phyloP scores from a whole-genome alignment of 1,140 invertebrate species.

The Campodea augens region DNA sequence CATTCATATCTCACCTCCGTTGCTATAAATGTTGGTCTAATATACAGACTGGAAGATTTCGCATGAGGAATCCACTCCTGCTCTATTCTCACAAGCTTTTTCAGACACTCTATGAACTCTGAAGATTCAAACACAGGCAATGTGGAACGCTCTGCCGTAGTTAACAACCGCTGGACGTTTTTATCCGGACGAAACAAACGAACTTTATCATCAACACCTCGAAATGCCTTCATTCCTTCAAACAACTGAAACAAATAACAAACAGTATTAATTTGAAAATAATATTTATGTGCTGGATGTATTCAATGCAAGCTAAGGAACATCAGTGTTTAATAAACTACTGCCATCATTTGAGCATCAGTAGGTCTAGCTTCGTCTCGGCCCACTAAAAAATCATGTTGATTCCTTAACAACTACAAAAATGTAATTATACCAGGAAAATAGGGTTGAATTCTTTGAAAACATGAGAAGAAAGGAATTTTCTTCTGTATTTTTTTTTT shows the following conservation, averaged over 20 bases:
- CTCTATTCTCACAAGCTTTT: constrained; percentile 74
- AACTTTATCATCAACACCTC: constrained; percentile 82
- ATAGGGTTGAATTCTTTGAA: too few relatives aligned
- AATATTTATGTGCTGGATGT: too few relatives aligned
- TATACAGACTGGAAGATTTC: constrained; percentile 73
- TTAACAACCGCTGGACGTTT: constrained; percentile 86
- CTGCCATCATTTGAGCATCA: too few relatives aligned
- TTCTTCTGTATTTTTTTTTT: too few relatives aligned
- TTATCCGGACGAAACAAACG: constrained; percentile 84
- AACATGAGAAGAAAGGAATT: too few relatives aligned
- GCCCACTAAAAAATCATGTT: too few relatives aligned
- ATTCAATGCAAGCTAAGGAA: too few relatives aligned
- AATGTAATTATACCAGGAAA: too few relatives aligned
- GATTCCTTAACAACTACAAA: too few relatives aligned
- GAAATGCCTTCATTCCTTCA: constrained; percentile 96
- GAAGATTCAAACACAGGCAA: constrained; percentile 75
- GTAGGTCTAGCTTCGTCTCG: too few relatives aligned
- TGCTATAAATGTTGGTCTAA: constrained; percentile 89
- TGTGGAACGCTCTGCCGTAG: constrained; percentile 59
- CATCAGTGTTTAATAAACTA: too few relatives aligned
- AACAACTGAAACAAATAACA: constrained; percentile 55
- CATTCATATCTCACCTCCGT: constrained; percentile 59
- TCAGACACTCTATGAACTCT: constrained; percentile 74
- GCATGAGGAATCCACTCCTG: constrained; percentile 93
- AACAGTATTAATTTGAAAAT: too few relatives aligned